Evolutionary conservation across 2,888 invertebrate species (phyloP).

Genomic region (Eubasilissa splendida): DNA sequence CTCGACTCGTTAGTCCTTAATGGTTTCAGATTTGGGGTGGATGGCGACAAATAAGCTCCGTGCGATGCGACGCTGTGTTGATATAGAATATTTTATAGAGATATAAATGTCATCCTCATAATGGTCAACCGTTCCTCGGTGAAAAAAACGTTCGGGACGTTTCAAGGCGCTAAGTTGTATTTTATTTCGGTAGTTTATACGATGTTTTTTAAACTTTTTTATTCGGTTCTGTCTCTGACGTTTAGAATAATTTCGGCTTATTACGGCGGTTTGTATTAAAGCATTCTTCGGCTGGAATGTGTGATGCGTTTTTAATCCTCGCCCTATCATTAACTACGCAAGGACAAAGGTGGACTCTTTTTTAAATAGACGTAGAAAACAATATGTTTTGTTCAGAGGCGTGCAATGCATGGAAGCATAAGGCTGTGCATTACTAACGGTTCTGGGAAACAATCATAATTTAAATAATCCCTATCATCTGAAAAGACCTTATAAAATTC

Average conservation of each 20-base stretch:
- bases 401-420: too few relatives aligned
- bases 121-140: constrained; percentile 10
- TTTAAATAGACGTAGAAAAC: not conserved
- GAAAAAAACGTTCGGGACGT: constrained; percentile 23
- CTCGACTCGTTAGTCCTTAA: constrained; percentile 14
- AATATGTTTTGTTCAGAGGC: too few relatives aligned
- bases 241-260: constrained; percentile 36
- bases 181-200: constrained; percentile 39
- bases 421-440: too few relatives aligned
- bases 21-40: constrained; percentile 4
- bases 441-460: too few relatives aligned
- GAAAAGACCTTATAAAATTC: too few relatives aligned
- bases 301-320: constrained; percentile 44
- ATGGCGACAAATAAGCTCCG: constrained; percentile 13
- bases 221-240: not conserved
- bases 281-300: constrained; percentile 32
- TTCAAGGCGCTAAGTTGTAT: constrained; percentile 45
- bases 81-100: constrained; percentile 44
- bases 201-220: constrained; percentile 13
- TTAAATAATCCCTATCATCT: too few relatives aligned
- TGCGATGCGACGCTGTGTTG: constrained; percentile 12
- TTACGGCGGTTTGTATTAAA: constrained; percentile 29
- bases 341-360: constrained; percentile 20
- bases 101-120: constrained; percentile 41
- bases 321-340: constrained; percentile 24